Percentiles rank a stretch among this genome's conserved stretches.
phyloP scores from a whole-genome alignment of 1,140 invertebrate genomes.

The Cyrtorhinus lividipennis region DNA sequence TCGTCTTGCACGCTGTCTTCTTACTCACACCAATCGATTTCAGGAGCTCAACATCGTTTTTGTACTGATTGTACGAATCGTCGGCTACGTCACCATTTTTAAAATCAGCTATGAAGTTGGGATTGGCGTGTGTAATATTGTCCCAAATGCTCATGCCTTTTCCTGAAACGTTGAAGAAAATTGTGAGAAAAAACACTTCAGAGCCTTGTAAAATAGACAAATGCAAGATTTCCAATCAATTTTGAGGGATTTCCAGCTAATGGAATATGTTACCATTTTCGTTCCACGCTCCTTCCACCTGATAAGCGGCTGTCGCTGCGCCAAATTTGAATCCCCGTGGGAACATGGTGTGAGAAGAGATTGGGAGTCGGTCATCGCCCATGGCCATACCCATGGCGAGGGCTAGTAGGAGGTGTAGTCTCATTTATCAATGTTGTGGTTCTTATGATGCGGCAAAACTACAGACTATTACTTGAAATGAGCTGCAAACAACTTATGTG shows the following conservation, averaged over 20 bases:
- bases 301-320: slow-evolving; percentile 40
- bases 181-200: too few relatives aligned
- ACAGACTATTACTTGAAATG: too few relatives aligned
- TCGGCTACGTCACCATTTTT: slow-evolving; percentile 41
- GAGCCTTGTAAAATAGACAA: too few relatives aligned
- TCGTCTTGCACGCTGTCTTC: too few relatives aligned
- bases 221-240: too few relatives aligned
- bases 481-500: too few relatives aligned
- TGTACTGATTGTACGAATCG: slow-evolving; percentile 42
- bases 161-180: too few relatives aligned
- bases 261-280: slow-evolving; percentile 36
- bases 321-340: slow-evolving; percentile 41
- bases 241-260: too few relatives aligned
- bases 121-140: slow-evolving; percentile 26
- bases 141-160: slow-evolving; percentile 31
- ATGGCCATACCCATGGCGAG: background rate
- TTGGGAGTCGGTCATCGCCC: background rate
- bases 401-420: background rate
- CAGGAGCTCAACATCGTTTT: slow-evolving; percentile 37
- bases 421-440: too few relatives aligned
- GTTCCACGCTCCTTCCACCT: slow-evolving; percentile 48
- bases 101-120: slow-evolving; percentile 36
- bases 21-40: slow-evolving; percentile 34
- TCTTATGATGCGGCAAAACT: too few relatives aligned
- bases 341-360: slow-evolving; percentile 28